Percentiles rank a stretch among this genome's conserved stretches.
phyloP scores from a whole-genome alignment of 2,113 vertebrate species.

The Thinocorus orbignyianus region DNA sequence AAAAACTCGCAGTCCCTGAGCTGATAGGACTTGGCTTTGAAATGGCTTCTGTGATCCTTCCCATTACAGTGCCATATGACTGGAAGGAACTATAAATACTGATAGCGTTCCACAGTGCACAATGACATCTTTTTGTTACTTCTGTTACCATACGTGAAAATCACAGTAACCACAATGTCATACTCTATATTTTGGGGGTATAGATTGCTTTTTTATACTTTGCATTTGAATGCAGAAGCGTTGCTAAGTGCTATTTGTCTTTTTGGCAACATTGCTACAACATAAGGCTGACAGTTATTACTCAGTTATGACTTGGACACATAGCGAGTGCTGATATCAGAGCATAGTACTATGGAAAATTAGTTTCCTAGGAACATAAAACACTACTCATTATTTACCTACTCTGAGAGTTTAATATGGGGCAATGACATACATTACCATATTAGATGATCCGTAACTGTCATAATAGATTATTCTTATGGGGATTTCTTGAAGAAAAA shows the following conservation, averaged over 20 bases:
- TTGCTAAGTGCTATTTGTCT: neutral
- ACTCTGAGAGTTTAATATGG: neutral
- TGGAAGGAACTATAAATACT: conserved; percentile 11
- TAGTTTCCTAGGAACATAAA: conserved; percentile 31
- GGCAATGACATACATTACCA: neutral
- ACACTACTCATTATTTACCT: conserved; percentile 9
- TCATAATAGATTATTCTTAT: neutral
- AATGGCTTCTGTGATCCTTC: conserved; percentile 20
- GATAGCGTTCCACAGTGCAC: neutral
- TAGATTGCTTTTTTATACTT: neutral
- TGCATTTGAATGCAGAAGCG: neutral
- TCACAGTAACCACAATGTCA: neutral
- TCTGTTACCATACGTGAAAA: neutral
- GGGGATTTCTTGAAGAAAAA: neutral
- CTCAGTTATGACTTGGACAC: conserved; percentile 38
- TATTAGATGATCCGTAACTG: neutral
- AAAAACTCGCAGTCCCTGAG: neutral
- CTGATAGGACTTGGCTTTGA: conserved; percentile 21
- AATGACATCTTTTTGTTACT: neutral
- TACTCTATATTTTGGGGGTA: neutral
- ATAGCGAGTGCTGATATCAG: conserved; percentile 22
- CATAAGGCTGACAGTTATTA: conserved; percentile 20
- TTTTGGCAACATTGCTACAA: neutral
- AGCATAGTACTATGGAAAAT: conserved; percentile 18
- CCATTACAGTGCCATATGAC: neutral